Percentiles rank a stretch among this genome's conserved stretches.
Evolutionary conservation across 2,888 invertebrate species (phyloP).

Genomic region (Listrodromus nycthemerus): DNA sequence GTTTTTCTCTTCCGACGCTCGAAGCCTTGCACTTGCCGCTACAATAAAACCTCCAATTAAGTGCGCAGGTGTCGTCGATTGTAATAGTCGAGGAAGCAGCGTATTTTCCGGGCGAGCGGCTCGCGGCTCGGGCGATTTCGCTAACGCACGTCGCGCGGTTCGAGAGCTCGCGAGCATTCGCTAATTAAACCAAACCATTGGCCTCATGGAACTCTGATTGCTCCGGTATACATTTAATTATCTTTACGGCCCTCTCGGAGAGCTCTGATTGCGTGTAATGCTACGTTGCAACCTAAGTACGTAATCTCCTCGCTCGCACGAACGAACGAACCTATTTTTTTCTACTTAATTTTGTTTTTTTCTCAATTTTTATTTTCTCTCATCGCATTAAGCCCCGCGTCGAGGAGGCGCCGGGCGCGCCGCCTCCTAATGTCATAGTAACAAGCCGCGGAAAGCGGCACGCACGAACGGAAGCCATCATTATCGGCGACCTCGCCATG

Average conservation of each 20-base stretch:
- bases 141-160: not conserved
- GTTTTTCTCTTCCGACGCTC: not conserved
- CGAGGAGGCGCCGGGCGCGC: slow-evolving; percentile 34
- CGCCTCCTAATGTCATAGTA: slow-evolving; percentile 66
- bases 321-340: slow-evolving; percentile 23
- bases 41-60: slow-evolving; percentile 55
- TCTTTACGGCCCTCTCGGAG: slow-evolving; percentile 69
- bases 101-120: slow-evolving; percentile 30
- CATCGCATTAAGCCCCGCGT: slow-evolving; percentile 55
- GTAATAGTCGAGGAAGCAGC: slow-evolving; percentile 52
- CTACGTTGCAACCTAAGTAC: slow-evolving; percentile 70
- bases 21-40: slow-evolving; percentile 11
- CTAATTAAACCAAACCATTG: slow-evolving; percentile 72
- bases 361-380: slow-evolving; percentile 34
- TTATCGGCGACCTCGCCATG: slow-evolving; percentile 45
- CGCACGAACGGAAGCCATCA: slow-evolving; percentile 55
- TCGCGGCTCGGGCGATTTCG: not conserved
- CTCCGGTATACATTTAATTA: slow-evolving; percentile 74
- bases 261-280: slow-evolving; percentile 75
- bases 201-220: slow-evolving; percentile 69
- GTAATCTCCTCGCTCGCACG: slow-evolving; percentile 68
- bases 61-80: slow-evolving; percentile 35
- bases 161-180: slow-evolving; percentile 54
- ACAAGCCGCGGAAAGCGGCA: slow-evolving; percentile 62
- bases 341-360: slow-evolving; percentile 14